Evolutionary conservation across 1,140 invertebrate species (phyloP), one percentile per base, ranked within the genome.

Genomic region (Scaptodrosophila lebanonensis): DNA sequence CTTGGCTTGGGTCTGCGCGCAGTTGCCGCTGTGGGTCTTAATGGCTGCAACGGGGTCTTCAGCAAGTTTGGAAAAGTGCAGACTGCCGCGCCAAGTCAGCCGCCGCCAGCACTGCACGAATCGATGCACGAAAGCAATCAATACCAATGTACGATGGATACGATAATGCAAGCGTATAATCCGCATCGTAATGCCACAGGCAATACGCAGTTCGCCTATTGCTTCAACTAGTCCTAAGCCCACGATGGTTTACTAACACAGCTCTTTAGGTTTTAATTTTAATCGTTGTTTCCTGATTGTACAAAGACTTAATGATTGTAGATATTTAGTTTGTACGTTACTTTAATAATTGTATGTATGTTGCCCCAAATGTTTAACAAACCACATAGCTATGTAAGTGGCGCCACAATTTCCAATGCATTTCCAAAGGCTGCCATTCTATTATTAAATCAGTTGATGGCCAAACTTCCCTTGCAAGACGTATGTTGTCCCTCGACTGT

Each of bases 91-190:
- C 22, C 56, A n/a, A 12, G 33, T 16, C 69, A 68, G 18, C n/a
- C 57, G 1, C 25, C 25, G 17, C 40, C 48, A 6, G 44, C 56
- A 33, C 50, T 54, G 35, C 17, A 40, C 25, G 60, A 49, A 43
- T 8, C 53, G 3, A 66, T 79, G 57, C 51, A 54, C 6, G 75
- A 82, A 18, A 18, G 69, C 32, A 73, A 35, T 25, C 75, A 82
- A 63, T 79, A 84, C 40, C 79, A 84, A 62, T 84, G 73, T 50
- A 84, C 79, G 79, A 84, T 84, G 79, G 79, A 84, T 84, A 84
- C 79, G 79, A 75, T 84, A 84, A 84, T 84, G 79, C 79, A 84
- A 84, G 79, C 79, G 79, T 84, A 84, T 79, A 82, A 82, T 75
- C 66, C 82, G 13, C 79, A 84, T 84, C 79, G 79, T 68, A 84